Conservation (phyloP, 2,797 vertebrate genomes). For the Acrossocheilus fasciatus region DNA sequence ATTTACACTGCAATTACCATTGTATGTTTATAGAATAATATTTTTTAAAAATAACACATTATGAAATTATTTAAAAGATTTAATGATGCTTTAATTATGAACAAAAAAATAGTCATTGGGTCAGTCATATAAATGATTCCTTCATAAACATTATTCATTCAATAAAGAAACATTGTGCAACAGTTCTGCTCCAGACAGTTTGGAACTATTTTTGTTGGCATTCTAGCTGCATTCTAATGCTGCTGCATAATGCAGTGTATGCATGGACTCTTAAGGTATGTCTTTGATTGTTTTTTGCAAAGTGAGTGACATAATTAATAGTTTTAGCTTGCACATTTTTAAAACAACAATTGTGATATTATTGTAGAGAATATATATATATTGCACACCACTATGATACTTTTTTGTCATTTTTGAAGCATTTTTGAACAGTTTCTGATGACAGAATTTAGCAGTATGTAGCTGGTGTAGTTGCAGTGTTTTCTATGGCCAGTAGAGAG, state of each 20-base stretch:
- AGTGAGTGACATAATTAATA: too few species aligned
- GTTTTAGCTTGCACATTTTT: too few species aligned
- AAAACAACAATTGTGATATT: background rate
- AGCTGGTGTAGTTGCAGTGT: background rate
- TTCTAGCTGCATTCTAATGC: too few species aligned
- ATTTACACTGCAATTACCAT: too few species aligned
- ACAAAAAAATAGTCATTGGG: background rate
- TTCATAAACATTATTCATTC: background rate
- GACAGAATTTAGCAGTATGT: background rate
- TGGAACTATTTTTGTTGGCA: background rate
- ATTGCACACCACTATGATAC: too few species aligned
- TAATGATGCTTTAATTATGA: background rate
- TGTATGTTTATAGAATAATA: background rate
- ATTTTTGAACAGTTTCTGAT: background rate
- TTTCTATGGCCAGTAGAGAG: constrained; percentile 55
- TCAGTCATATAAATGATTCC: background rate
- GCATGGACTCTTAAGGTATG: too few species aligned
- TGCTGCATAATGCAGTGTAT: too few species aligned
- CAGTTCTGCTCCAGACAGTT: background rate
- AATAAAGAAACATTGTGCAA: background rate
- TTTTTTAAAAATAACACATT: background rate
- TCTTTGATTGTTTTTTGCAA: too few species aligned
- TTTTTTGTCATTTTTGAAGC: background rate
- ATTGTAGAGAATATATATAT: background rate
- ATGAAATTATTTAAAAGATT: background rate